These are phyloP conservation scores for Oscheius myriophilus DNA, from an alignment of 2,888 invertebrate species.

Conservation along the genomic window DNA sequence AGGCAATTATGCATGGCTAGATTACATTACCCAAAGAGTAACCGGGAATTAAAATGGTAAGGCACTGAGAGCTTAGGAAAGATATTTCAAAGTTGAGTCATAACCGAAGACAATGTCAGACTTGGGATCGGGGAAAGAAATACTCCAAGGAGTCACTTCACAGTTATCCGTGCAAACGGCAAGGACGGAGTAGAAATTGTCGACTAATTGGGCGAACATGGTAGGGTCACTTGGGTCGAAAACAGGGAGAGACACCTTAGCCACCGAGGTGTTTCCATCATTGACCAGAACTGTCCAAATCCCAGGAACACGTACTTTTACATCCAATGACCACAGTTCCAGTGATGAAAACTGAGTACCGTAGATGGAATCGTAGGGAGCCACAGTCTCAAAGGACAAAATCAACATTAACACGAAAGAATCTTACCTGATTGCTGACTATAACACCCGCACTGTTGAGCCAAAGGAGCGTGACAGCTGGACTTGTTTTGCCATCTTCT, in stretches of 20 bases:
- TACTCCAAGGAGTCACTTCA: slow-evolving; percentile 48
- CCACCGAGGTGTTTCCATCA: slow-evolving; percentile 14
- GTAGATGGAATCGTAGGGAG: slow-evolving; percentile 63
- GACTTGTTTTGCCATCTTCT: slow-evolving; percentile 45
- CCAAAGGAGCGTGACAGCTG: slow-evolving; percentile 43
- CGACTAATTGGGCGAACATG: slow-evolving; percentile 11
- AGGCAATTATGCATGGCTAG: slow-evolving; percentile 27
- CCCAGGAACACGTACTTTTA: slow-evolving; percentile 3
- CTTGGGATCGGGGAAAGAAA: slow-evolving; percentile 53
- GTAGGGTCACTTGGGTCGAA: slow-evolving; percentile 14
- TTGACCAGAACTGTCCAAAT: slow-evolving; percentile 21
- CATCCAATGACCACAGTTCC: slow-evolving; percentile 6
- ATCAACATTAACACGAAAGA: neutral
- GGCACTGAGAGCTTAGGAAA: slow-evolving; percentile 2
- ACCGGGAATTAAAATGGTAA: neutral
- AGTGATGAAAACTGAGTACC: slow-evolving; percentile 45
- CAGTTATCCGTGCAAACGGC: slow-evolving; percentile 46
- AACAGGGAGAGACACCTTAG: slow-evolving; percentile 38
- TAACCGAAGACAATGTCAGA: slow-evolving; percentile 44
- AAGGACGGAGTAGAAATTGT: slow-evolving; percentile 37
- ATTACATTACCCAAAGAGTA: neutral
- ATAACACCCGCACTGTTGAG: slow-evolving; percentile 19
- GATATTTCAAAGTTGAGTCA: slow-evolving; percentile 13
- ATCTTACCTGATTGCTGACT: slow-evolving; percentile 2
- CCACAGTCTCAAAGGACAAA: slow-evolving; percentile 32